These are phyloP conservation scores for Junonia oenone DNA, from an alignment of 2,888 invertebrate genomes.

Conservation along the genomic window DNA sequence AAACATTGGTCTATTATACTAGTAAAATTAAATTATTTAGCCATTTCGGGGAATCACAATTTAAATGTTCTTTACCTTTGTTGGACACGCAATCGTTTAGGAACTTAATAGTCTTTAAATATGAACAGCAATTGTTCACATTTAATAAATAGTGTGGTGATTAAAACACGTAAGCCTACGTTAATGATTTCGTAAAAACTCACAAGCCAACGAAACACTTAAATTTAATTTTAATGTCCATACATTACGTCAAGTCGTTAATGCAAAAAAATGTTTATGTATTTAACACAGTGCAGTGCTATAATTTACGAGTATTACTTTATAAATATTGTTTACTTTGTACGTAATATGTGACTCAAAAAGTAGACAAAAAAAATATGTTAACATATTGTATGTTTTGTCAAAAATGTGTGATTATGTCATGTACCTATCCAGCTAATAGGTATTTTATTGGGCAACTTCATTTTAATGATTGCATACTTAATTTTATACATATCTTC, in stretches of 20 bases:
- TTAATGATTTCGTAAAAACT: neutral
- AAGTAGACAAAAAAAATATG: neutral
- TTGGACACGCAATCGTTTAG: conserved; percentile 5
- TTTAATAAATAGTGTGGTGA: neutral
- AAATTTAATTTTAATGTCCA: neutral
- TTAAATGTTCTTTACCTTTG: neutral
- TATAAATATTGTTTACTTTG: too few relatives aligned
- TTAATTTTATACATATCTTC: neutral
- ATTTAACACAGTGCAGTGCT: too few relatives aligned
- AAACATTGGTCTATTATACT: neutral
- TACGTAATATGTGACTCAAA: neutral
- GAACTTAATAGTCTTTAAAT: conserved; percentile 4
- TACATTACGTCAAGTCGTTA: neutral
- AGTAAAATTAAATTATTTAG: neutral
- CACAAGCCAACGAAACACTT: neutral
- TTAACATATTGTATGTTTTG: neutral
- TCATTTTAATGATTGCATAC: neutral
- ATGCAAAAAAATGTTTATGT: neutral
- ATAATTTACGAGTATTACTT: too few relatives aligned
- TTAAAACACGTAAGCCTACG: neutral
- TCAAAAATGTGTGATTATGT: too few relatives aligned
- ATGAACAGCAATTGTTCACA: conserved; percentile 3
- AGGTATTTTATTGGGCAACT: too few relatives aligned
- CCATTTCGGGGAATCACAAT: neutral
- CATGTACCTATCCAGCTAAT: too few relatives aligned